Conservation (phyloP, 2,888 invertebrate genomes). For the Troides oblongomaculatus region DNA sequence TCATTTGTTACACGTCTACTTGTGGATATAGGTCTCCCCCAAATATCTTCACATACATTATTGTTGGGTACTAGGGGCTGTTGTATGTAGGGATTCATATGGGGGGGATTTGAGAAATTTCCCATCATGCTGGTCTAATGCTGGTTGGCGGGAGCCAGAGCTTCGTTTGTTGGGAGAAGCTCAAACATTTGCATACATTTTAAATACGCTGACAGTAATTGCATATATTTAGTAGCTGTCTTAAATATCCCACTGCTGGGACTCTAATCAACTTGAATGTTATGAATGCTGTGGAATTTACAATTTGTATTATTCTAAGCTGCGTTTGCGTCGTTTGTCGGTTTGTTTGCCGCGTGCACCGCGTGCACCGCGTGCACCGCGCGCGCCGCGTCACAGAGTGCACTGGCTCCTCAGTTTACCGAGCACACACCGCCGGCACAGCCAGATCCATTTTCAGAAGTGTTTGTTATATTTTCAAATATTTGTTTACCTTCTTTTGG, state of each 20-base stretch:
- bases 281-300: slow-evolving; percentile 3
- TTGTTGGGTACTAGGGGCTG: too few species aligned
- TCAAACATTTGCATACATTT: too few species aligned
- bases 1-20: too few species aligned
- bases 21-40: too few species aligned
- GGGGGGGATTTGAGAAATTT: too few species aligned
- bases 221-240: too few species aligned
- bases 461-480: slow-evolving; percentile 11
- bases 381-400: slow-evolving; percentile 13
- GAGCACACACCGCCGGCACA: slow-evolving; percentile 12
- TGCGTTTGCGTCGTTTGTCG: slow-evolving; percentile 2
- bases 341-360: slow-evolving; percentile 17
- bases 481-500: slow-evolving; percentile 5
- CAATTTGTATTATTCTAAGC: slow-evolving; percentile 13
- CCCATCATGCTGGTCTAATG: too few species aligned
- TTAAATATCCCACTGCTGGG: background rate
- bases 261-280: background rate
- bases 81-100: too few species aligned
- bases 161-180: too few species aligned
- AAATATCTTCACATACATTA: too few species aligned
- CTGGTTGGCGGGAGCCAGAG: too few species aligned
- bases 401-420: slow-evolving; percentile 18
- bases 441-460: slow-evolving; percentile 21
- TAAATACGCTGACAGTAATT: too few species aligned
- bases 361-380: background rate